Evolutionary conservation across 2,888 invertebrate species (phyloP).

Genomic region (Drosophila demipolita): DNA sequence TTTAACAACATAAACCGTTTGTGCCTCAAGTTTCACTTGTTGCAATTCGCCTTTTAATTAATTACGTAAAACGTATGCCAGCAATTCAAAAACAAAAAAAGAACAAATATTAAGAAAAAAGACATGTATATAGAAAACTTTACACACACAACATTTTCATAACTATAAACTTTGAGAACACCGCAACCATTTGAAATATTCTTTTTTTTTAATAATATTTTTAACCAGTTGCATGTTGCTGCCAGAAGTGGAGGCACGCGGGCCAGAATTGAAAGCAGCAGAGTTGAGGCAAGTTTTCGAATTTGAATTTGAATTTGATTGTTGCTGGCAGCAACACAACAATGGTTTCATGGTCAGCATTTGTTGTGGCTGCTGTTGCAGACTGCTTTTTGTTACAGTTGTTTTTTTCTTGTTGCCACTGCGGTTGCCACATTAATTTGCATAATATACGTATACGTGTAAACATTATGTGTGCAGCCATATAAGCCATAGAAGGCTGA

Average conservation of each 20-base stretch:
- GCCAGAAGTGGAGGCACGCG: constrained; percentile 8
- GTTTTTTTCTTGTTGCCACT: constrained; percentile 16
- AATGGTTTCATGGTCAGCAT: constrained; percentile 68
- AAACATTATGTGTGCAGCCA: constrained; percentile 20
- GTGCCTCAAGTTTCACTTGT: constrained; percentile 38
- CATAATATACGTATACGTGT: constrained; percentile 47
- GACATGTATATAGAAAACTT: constrained; percentile 14
- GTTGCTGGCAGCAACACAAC: constrained; percentile 28
- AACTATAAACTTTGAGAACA: constrained; percentile 48
- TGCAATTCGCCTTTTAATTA: constrained; percentile 43
- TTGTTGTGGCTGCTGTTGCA: constrained; percentile 18
- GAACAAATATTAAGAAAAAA: background rate
- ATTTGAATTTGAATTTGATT: constrained; percentile 68
- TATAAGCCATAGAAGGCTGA: constrained; percentile 12
- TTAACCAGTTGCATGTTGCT: constrained; percentile 41
- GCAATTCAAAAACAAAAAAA: constrained; percentile 8
- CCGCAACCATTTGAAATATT: constrained; percentile 19
- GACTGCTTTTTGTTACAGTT: constrained; percentile 10
- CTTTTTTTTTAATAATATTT: constrained; percentile 20
- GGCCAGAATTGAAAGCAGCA: constrained; percentile 46
- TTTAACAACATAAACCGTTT: constrained; percentile 18
- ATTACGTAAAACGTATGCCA: constrained; percentile 55
- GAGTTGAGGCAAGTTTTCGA: constrained; percentile 32
- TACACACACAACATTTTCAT: constrained; percentile 41
- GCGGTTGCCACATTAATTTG: constrained; percentile 53